A percentile compares a stretch with the other conserved stretches of the same genome.
phyloP scores from a whole-genome alignment of 2,888 invertebrate genomes.

The Charanyca ferruginea region DNA sequence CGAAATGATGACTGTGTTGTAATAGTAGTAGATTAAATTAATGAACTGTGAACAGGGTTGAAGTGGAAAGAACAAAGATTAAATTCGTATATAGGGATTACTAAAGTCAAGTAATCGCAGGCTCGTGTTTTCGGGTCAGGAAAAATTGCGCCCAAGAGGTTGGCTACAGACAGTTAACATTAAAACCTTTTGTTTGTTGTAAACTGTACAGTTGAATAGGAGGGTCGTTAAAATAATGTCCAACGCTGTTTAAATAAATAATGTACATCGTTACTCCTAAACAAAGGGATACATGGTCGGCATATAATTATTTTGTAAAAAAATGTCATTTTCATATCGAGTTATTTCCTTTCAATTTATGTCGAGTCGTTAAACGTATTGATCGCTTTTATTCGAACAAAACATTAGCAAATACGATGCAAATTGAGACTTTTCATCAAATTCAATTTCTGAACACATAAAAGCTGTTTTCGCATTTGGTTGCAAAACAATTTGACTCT shows the following conservation, averaged over 20 bases:
- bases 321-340: neutral
- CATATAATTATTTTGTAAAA: constrained; percentile 1
- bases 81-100: constrained; percentile 71
- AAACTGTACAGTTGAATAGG: constrained; percentile 44
- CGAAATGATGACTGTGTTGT: constrained; percentile 42
- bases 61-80: constrained; percentile 68
- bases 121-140: constrained; percentile 62
- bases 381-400: neutral
- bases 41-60: constrained; percentile 61
- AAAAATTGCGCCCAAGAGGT: constrained; percentile 70
- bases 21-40: constrained; percentile 63
- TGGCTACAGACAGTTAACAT: constrained; percentile 62
- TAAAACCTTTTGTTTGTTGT: constrained; percentile 69
- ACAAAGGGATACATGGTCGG: constrained; percentile 8
- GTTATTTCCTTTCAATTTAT: too few relatives aligned
- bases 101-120: constrained; percentile 67
- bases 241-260: constrained; percentile 31
- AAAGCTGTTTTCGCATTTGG: constrained; percentile 31
- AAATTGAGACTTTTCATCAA: constrained; percentile 27
- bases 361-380: too few relatives aligned
- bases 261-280: constrained; percentile 10
- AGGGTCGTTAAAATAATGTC: constrained; percentile 37
- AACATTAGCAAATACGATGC: constrained; percentile 1
- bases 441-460: constrained; percentile 22
- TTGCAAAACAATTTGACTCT: constrained; percentile 53